A percentile compares a stretch with the other conserved stretches of the same genome.
Evolutionary conservation across 2,113 vertebrate species (phyloP).

Genomic region (Ceuthmochares aereus): DNA sequence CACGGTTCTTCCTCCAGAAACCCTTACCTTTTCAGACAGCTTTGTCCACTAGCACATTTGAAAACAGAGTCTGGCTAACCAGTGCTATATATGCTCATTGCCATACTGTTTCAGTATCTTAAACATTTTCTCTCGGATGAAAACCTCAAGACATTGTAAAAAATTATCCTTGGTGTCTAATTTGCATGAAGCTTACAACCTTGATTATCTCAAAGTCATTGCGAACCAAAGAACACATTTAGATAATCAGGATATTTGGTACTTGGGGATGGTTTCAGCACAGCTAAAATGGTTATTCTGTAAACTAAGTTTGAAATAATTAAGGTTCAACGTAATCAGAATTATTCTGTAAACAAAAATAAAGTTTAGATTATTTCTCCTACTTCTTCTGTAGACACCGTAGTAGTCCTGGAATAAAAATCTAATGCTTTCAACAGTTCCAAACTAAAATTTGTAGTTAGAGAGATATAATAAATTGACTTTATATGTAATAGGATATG

Average conservation of each 20-base stretch:
- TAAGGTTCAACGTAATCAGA: background rate
- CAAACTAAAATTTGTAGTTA: background rate
- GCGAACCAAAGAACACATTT: background rate
- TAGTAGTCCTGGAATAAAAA: background rate
- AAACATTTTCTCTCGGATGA: background rate
- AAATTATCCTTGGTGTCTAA: background rate
- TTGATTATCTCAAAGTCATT: background rate
- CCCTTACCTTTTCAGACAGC: background rate
- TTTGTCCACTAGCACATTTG: background rate
- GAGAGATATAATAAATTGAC: background rate
- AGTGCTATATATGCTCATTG: background rate
- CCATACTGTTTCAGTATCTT: background rate
- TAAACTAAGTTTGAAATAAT: background rate
- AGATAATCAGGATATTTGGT: background rate
- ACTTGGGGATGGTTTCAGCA: background rate
- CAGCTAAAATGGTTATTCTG: background rate
- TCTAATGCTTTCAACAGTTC: background rate
- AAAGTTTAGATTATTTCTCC: background rate
- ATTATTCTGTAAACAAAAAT: background rate
- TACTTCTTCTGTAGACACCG: background rate
- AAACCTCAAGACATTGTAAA: background rate
- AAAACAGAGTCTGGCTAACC: background rate
- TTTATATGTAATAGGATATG: fast-evolving
- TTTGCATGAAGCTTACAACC: background rate
- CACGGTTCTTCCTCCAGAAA: background rate